These are phyloP conservation scores for Zosterops japonicus DNA, from an alignment of 2,113 vertebrate genomes.

Conservation along the genomic window DNA sequence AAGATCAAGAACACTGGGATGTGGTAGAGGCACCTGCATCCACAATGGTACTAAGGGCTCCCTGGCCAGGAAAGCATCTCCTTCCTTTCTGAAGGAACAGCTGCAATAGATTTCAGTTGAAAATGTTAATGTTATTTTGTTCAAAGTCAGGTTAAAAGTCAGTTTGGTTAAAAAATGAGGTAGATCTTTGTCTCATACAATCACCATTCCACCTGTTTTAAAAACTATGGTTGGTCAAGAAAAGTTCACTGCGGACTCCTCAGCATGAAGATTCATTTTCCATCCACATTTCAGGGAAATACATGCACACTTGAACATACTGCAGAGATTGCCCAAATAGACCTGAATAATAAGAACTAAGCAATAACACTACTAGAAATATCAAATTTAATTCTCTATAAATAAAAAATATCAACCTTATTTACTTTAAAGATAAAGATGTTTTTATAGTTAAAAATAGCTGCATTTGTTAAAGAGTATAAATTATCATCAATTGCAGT, in stretches of 20 bases:
- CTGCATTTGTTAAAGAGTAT: background rate
- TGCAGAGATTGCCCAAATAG: background rate
- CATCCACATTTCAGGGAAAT: background rate
- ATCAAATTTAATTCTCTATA: background rate
- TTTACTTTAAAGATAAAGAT: background rate
- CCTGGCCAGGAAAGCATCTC: background rate
- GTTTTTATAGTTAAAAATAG: background rate
- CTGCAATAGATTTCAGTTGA: background rate
- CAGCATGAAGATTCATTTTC: background rate
- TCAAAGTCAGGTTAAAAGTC: background rate
- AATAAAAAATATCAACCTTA: background rate
- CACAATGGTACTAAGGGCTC: background rate
- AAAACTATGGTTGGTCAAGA: background rate
- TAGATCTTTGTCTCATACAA: background rate
- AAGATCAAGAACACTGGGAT: background rate
- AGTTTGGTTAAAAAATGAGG: background rate
- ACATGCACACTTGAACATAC: background rate
- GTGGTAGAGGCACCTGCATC: background rate
- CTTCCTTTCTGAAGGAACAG: background rate
- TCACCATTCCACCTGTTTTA: background rate
- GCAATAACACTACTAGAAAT: background rate
- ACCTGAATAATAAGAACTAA: background rate
- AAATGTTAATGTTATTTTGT: background rate
- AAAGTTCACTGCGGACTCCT: background rate
- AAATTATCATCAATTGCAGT: background rate